These are phyloP conservation scores for Panonychus citri DNA, from an alignment of 1,140 invertebrate species.

Conservation along the genomic window DNA sequence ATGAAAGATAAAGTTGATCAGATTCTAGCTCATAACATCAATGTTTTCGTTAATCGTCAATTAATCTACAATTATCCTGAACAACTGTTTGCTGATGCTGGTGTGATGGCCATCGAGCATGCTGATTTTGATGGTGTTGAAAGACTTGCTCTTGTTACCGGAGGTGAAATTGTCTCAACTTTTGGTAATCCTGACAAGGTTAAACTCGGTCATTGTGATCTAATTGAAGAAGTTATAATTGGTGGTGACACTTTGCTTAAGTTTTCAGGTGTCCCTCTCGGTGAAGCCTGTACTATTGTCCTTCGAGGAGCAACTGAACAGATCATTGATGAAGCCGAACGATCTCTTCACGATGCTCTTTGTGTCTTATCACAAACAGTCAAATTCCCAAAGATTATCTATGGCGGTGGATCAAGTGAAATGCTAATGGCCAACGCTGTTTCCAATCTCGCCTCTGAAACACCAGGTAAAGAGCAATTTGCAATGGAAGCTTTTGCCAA, in stretches of 20 bases:
- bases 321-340: constrained; percentile 93
- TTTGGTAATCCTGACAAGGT: constrained; percentile 75
- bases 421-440: constrained; percentile 91
- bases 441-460: constrained; percentile 50
- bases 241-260: constrained; percentile 87
- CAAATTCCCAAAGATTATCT: constrained; percentile 68
- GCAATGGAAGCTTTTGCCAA: constrained; percentile 89
- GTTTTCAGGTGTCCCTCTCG: constrained; percentile 79
- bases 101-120: constrained; percentile 98
- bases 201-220: constrained; percentile 74
- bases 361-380: constrained; percentile 91
- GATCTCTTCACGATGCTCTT: constrained; percentile 90
- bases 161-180: constrained; percentile 92
- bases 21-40: constrained; percentile 82
- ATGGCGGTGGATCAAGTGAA: constrained; percentile 77
- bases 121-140: constrained; percentile 99
- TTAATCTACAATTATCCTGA: constrained; percentile 99
- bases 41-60: constrained; percentile 98
- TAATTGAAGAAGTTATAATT: constrained; percentile 95
- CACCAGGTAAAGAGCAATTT: constrained; percentile 87
- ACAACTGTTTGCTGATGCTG: constrained; percentile 93
- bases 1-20: constrained; percentile 99
- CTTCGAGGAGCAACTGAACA: constrained; percentile 96
- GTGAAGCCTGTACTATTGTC: constrained; percentile 90
- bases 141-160: constrained; percentile 80